Evolutionary conservation across 2,888 invertebrate genomes (phyloP).

Genomic region (Biston betularia): DNA sequence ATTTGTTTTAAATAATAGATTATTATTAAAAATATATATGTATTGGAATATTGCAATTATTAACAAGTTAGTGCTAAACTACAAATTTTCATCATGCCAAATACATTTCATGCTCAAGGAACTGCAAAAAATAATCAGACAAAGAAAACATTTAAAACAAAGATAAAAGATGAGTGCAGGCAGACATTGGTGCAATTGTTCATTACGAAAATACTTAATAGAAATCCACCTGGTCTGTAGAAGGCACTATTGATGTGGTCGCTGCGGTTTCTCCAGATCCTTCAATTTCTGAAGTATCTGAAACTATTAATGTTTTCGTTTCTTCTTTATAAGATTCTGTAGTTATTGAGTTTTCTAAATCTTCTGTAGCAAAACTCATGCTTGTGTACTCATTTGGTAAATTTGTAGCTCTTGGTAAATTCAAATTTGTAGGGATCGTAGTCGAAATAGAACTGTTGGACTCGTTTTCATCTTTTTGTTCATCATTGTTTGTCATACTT

Average conservation of each 20-base stretch:
- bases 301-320: background rate
- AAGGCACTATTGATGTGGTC: conserved; percentile 40
- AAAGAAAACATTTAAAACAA: background rate
- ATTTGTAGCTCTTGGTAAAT: background rate
- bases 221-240: conserved; percentile 56
- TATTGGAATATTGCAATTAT: too few relatives aligned
- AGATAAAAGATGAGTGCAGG: conserved; percentile 20
- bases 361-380: background rate
- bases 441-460: background rate
- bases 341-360: background rate
- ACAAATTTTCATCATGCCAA: background rate
- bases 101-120: conserved; percentile 8
- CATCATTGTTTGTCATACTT: conserved; percentile 1
- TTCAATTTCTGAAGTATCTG: conserved; percentile 5
- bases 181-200: conserved; percentile 33
- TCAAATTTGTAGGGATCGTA: background rate
- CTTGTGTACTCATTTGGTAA: background rate
- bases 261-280: conserved; percentile 10
- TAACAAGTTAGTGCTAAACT: background rate
- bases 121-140: background rate
- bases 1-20: too few relatives aligned
- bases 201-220: conserved; percentile 42
- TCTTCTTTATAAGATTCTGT: conserved; percentile 5
- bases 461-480: background rate
- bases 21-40: too few relatives aligned